These are phyloP conservation scores for Scalopus aquaticus DNA, from an alignment of 2,113 vertebrate species.

Conservation along the genomic window DNA sequence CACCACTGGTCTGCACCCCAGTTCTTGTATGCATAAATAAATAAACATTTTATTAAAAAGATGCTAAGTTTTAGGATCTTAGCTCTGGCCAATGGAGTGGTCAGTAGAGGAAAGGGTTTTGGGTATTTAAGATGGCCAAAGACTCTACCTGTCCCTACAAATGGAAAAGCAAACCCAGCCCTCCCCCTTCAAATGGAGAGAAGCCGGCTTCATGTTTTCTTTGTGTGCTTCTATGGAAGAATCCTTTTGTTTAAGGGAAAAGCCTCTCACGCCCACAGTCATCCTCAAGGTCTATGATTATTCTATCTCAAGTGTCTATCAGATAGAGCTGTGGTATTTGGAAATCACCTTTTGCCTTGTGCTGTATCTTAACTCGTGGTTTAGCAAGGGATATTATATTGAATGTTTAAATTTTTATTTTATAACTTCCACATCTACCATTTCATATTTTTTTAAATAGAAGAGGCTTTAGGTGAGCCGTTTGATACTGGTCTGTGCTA, in stretches of 20 bases:
- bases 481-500: background rate
- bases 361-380: background rate
- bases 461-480: background rate
- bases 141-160: background rate
- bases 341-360: background rate
- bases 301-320: background rate
- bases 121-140: no score
- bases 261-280: no score
- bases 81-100: background rate
- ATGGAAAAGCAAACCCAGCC: background rate
- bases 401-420: background rate
- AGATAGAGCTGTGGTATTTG: background rate
- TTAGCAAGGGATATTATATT: background rate
- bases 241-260: background rate
- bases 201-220: background rate
- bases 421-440: background rate
- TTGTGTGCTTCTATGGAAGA: accelerated
- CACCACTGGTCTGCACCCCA: no score
- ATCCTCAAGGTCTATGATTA: background rate
- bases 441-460: background rate
- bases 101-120: background rate
- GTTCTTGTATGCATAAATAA: no score
- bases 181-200: background rate
- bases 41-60: no score
- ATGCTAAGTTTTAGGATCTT: background rate